Percentiles rank a stretch among this genome's conserved stretches.
phyloP scores from a whole-genome alignment of 2,888 invertebrate species.

The Phoenoteleia sp. region DNA sequence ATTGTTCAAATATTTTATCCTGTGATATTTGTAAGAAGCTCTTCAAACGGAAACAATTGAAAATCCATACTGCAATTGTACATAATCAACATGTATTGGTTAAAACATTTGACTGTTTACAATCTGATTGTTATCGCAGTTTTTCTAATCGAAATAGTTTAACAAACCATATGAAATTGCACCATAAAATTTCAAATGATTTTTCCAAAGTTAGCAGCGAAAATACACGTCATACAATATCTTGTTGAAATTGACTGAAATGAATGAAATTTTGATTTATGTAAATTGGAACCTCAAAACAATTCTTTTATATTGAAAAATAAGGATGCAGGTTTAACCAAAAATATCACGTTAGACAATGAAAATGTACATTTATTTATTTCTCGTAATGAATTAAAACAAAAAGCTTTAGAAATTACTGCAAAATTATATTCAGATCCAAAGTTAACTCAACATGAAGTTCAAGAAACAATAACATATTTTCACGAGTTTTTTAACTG shows the following conservation, averaged over 20 bases:
- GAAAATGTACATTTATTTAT: neutral
- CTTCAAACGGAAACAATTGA: no score
- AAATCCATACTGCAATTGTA: no score
- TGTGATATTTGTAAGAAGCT: no score
- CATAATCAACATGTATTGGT: no score
- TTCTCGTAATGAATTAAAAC: neutral
- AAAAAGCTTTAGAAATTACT: slow-evolving; percentile 13
- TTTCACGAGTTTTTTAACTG: slow-evolving; percentile 4
- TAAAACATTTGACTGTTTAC: neutral
- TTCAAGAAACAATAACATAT: neutral
- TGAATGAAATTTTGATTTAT: neutral
- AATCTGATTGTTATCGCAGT: neutral
- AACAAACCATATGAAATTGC: neutral
- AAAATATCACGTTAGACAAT: no score
- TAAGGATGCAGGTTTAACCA: no score
- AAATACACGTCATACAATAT: no score
- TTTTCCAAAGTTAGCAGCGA: neutral
- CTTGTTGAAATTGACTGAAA: no score
- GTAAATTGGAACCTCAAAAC: slow-evolving; percentile 5
- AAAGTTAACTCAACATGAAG: neutral
- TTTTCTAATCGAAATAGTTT: slow-evolving; percentile 14
- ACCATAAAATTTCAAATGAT: neutral
- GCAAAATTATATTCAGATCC: slow-evolving; percentile 1
- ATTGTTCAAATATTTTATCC: no score
- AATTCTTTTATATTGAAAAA: neutral